Conservation (phyloP, 2,797 vertebrate genomes). For the Okamejei kenojei region DNA sequence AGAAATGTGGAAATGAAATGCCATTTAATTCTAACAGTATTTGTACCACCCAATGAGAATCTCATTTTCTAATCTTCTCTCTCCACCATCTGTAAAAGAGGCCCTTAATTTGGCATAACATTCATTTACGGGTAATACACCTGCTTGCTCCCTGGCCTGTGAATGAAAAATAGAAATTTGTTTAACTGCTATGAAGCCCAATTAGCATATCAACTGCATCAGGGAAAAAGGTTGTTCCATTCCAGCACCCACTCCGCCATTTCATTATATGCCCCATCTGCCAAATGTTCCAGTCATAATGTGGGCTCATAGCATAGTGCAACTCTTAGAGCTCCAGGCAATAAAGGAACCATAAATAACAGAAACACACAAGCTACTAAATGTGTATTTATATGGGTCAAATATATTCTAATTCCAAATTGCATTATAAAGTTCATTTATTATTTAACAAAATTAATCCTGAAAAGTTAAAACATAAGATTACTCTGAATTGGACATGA, state of each 20-base stretch:
- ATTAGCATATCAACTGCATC: slow-evolving; percentile 49
- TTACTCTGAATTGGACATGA: background rate
- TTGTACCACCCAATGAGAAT: slow-evolving; percentile 56
- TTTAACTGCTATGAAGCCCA: slow-evolving; percentile 47
- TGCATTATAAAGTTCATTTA: background rate
- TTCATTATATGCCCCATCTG: slow-evolving; percentile 38
- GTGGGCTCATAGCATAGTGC: background rate
- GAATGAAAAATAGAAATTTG: slow-evolving; percentile 53
- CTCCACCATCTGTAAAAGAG: slow-evolving; percentile 55
- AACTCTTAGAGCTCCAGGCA: slow-evolving; percentile 6
- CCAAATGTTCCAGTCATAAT: slow-evolving; percentile 31
- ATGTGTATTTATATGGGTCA: background rate
- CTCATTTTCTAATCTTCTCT: slow-evolving; percentile 60
- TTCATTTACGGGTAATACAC: slow-evolving; percentile 57
- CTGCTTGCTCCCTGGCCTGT: slow-evolving; percentile 53
- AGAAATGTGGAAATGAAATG: slow-evolving; percentile 50
- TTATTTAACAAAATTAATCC: background rate
- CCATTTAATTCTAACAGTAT: slow-evolving; percentile 56
- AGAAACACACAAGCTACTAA: background rate
- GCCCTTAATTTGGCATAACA: slow-evolving; percentile 68
- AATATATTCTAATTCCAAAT: background rate
- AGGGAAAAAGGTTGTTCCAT: slow-evolving; percentile 43
- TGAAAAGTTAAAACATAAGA: background rate
- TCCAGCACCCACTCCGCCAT: background rate
- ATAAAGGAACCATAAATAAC: slow-evolving; percentile 19